Evolutionary conservation across 2,888 invertebrate genomes (phyloP), one percentile per base, ranked within the genome.

Genomic region (Hartigia nigra): DNA sequence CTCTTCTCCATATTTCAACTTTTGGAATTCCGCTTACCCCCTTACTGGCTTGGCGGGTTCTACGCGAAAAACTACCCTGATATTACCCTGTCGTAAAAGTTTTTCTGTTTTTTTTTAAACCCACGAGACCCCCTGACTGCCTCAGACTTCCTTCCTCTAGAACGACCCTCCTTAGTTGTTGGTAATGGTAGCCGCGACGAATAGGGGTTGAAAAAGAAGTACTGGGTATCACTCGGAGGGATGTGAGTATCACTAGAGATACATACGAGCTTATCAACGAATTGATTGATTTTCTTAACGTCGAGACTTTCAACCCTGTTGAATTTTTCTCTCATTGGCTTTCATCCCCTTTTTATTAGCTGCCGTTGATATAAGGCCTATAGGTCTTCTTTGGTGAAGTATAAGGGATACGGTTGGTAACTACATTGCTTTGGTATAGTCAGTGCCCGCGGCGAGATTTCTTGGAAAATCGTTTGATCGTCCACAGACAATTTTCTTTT

Each of bases 1-100:
- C 55, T 55, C 84, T 83, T 84, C 81, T 86, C 76, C 86, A 84
- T 87, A 88, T 86, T 87, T 88, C 86, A 87, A 87, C 86, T 85
- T 88, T 83, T 79, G 80, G 84, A 87, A 88, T 88, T 32, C 72
- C 72, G 31, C 32, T 72, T 72, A 72, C 72, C 72, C 72, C 72
- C 32, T 72, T 34, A 23, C 32, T 72, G 4, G 55, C 9, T 55
- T 23, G 55, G 55, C 5, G 55, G 23, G 5, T 55, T 55, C 23
- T 23, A 55, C 55, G 23, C 55, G 55, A 2, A 23, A 23, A 55
- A 55, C 72, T 31, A 32, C 72, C 32, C 31, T 72, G 72, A 72
- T 72, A 72, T 72, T 72, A 72, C 72, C 31, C 74, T 31, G 76
- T 74, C 78, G 78, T 79, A 79, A 79, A 79, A 79, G 78, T 79